Conservation (phyloP, 2,113 vertebrate species). For the Rhadina sibilatrix region DNA sequence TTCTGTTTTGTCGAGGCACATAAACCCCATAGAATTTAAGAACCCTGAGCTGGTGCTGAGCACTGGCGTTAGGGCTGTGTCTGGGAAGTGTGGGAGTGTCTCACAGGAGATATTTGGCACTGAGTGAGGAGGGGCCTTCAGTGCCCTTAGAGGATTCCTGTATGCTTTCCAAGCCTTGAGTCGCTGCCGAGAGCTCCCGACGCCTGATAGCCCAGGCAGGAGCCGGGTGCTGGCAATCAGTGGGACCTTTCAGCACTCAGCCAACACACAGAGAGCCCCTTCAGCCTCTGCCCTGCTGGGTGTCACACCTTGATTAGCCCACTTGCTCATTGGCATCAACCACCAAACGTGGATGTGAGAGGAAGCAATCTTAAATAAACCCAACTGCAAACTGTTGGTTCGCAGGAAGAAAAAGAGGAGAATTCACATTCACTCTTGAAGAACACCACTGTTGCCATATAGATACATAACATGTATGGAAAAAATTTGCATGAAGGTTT, state of each 20-base stretch:
- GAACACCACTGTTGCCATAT: background rate
- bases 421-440: background rate
- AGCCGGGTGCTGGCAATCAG: background rate
- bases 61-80: background rate
- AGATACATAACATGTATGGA: too few relatives aligned
- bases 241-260: background rate
- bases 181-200: background rate
- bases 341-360: background rate
- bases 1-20: background rate
- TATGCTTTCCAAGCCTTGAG: background rate
- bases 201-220: background rate
- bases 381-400: background rate
- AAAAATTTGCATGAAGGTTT: background rate
- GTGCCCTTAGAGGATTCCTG: background rate
- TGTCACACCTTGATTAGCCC: slow-evolving; percentile 5
- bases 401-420: background rate
- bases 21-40: background rate
- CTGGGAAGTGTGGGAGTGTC: background rate
- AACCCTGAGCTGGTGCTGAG: background rate
- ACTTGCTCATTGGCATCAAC: background rate
- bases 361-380: background rate
- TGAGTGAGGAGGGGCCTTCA: background rate
- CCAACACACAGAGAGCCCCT: background rate
- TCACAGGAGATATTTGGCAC: background rate
- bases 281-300: slow-evolving; percentile 13